These are phyloP conservation scores for Bagarius yarrelli DNA, from an alignment of 2,113 vertebrate genomes.

Conservation along the genomic window DNA sequence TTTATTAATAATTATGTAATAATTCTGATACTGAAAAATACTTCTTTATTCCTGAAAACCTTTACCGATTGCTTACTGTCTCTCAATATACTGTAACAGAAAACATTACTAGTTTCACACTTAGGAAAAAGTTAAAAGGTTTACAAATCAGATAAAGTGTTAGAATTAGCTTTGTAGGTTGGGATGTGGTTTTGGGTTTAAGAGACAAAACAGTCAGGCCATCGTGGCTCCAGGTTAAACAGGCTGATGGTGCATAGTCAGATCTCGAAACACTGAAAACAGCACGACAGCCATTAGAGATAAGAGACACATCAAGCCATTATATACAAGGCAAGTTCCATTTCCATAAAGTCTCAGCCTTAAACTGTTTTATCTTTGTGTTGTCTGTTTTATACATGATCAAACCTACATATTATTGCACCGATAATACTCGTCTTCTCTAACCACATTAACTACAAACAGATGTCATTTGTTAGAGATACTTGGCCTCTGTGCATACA, in stretches of 20 bases:
- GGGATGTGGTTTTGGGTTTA: background rate
- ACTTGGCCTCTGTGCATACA: constrained; percentile 24
- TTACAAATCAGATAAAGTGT: background rate
- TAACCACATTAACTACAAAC: constrained; percentile 29
- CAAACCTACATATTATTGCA: constrained; percentile 33
- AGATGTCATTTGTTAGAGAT: constrained; percentile 21
- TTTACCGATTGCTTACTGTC: constrained; percentile 20
- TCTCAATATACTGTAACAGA: background rate
- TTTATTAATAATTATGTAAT: constrained; percentile 40
- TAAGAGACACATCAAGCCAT: constrained; percentile 65
- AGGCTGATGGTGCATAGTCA: constrained; percentile 56
- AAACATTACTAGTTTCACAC: background rate
- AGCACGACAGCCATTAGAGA: constrained; percentile 65
- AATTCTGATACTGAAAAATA: constrained; percentile 19
- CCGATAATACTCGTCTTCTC: constrained; percentile 24
- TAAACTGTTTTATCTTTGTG: constrained; percentile 31
- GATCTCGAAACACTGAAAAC: constrained; percentile 68
- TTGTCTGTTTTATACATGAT: constrained; percentile 11
- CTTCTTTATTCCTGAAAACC: background rate
- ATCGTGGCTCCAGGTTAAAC: constrained; percentile 42
- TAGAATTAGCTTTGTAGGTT: background rate
- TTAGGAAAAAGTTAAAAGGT: background rate
- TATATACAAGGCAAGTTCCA: constrained; percentile 65
- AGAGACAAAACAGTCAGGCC: constrained; percentile 45
- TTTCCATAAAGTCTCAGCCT: constrained; percentile 46